Base-by-base conservation (phyloP, 2,113 vertebrate species). In the Salvelinus fontinalis region DNA sequence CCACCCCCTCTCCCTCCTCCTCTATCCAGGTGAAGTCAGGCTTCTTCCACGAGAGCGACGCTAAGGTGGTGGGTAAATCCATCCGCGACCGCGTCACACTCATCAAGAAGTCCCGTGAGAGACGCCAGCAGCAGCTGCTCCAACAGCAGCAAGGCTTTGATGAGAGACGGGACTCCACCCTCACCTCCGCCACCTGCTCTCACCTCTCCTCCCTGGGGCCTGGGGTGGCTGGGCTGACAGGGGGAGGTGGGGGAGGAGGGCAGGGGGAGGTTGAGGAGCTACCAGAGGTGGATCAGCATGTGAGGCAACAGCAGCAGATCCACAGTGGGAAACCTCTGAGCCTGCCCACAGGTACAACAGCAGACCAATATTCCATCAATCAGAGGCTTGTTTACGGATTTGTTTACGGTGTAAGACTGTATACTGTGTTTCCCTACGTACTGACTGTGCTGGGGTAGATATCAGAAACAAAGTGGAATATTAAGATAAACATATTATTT, bases 1-100 rank as follows among this genome's bases (percentile, higher is more conserved):
- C n/a, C 27, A 5, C 24, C 12, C 29, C 70, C 13, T 72, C 31
- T 67, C 65, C 79, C 39, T 44, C 51, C 12, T 59, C 31, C 39
- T 44, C 39, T 44, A 9, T 62, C 4, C 83, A 98, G 96, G 96
- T 98, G 64, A 97, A 95, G 68, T 97, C 96, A 1, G 96, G 96
- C 78, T 97, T 98, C 86, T 97, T 98, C 79, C 95, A 97, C 75
- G 96, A 98, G 89, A 97, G 95, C 57, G 96, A 98, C 86, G 95
- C 95, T 60, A 98, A 98, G 83, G 94, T 96, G 73, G 96, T 98
- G 24, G 94, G 95, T 75, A 98, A 98, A 86, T 97, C 96, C 75
- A 97, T 97, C 79, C 91, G 96, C 75, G 96, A 98, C 84, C 86
- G 95, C 8, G 94, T 97, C n/a, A 92, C 90, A 29, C 87, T 95